Base-by-base conservation (phyloP, 2,113 vertebrate genomes). In the Nothobranchius furzeri region DNA sequence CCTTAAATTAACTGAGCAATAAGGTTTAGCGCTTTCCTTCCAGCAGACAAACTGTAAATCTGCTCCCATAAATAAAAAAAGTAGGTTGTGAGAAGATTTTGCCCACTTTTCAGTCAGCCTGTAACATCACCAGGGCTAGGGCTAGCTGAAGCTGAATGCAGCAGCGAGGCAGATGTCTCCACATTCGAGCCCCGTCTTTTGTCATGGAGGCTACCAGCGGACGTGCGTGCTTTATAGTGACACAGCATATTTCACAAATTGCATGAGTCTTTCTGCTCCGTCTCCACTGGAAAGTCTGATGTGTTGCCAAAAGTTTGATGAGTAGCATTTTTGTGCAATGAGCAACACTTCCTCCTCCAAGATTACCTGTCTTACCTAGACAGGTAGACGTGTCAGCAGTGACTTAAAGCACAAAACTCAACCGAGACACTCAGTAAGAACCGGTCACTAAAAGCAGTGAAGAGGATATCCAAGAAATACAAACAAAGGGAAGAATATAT, bases 201-300 rank as follows among this genome's bases (percentile, higher is more conserved):
- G 55, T 57, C 55, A 57, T 14, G 1, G 35, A n/a, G 7, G 14
- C 53, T 36, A 13, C 53, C 7, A 24, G 50, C 3, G 11, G 9
- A 4, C 15, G 25, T 55, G 13, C 14, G 15, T 9, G 8, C 35
- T n/a, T 57, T 57, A 40, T 42, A 20, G 36, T 42, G 35, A 56
- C 54, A 56, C 5, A n/a, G 36, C 36, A 37, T 42, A 40, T 42
- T 57, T 57, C n/a, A 57, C 54, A 57, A 57, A 57, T 37, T 57
- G 36, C 8, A 17, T 1, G 10, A 14, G 36, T 17, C 36, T 37
- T 4, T 56, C n/a, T 50, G 48, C 48, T 50, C 48, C 20, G 15
- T 56, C 9, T n/a, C 35, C 3, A 3, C 14, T 15, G 13, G n/a
- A 37, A 11, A 25, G 24, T 12, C 17, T 52, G 20, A 24, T 40